Conservation (phyloP, 2,888 invertebrate genomes). For the Phyllotreta striolata region DNA sequence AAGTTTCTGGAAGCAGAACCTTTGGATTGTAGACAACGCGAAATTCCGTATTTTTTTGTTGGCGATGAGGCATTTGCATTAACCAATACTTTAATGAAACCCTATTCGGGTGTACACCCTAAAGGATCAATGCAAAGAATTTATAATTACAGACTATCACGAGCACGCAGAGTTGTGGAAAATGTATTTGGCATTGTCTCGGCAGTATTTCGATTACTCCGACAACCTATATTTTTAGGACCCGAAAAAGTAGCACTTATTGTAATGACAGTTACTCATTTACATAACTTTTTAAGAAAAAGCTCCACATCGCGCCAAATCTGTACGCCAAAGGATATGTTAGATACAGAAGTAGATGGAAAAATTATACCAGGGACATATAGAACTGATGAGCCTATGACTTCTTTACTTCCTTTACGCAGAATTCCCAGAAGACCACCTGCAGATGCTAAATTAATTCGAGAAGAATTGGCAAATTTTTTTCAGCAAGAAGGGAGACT, state of each 20-base stretch:
- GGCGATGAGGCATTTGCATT: constrained; percentile 45
- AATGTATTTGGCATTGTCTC: constrained; percentile 31
- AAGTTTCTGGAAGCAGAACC: constrained; percentile 29
- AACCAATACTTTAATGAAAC: constrained; percentile 41
- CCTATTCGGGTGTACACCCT: constrained; percentile 33
- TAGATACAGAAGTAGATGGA: constrained; percentile 39
- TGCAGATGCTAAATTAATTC: constrained; percentile 34
- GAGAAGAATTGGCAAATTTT: constrained; percentile 41
- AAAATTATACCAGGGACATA: constrained; percentile 40
- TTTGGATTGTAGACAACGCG: constrained; percentile 31
- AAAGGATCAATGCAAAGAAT: constrained; percentile 38
- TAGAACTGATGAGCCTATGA: constrained; percentile 36
- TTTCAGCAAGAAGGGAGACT: constrained; percentile 43
- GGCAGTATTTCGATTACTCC: constrained; percentile 41
- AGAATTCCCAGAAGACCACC: constrained; percentile 7
- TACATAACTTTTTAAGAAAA: constrained; percentile 47
- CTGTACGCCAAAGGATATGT: constrained; percentile 41
- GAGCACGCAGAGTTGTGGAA: constrained; percentile 12
- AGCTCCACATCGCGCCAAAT: constrained; percentile 37
- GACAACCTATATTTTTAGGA: constrained; percentile 44
- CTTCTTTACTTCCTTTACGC: constrained; percentile 36
- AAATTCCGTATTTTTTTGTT: constrained; percentile 47
- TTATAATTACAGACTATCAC: constrained; percentile 37
- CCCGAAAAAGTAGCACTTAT: constrained; percentile 41
- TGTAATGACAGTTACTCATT: constrained; percentile 40